Evolutionary conservation across 2,888 invertebrate species (phyloP).

Genomic region (Craniophora ligustri): DNA sequence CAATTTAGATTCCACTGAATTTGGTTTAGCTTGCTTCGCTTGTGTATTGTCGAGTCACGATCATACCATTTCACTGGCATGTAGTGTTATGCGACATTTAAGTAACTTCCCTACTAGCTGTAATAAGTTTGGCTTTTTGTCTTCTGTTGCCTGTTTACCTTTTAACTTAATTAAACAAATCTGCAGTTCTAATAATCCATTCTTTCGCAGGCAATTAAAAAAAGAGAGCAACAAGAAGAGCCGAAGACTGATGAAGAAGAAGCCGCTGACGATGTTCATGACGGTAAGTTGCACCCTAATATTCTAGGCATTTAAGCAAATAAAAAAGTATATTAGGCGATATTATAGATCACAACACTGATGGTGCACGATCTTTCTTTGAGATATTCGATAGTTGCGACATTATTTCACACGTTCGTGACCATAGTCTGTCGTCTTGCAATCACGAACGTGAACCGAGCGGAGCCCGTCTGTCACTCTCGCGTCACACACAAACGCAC

Average conservation of each 20-base stretch:
- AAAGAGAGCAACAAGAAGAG: constrained; percentile 80
- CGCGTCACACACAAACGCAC: constrained; percentile 69
- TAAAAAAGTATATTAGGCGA: constrained; percentile 19
- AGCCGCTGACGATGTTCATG: constrained; percentile 74
- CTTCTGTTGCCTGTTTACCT: constrained; percentile 57
- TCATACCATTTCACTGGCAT: constrained; percentile 69
- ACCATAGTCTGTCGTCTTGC: constrained; percentile 71
- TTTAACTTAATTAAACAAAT: constrained; percentile 45
- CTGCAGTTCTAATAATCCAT: constrained; percentile 38
- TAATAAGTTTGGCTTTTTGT: constrained; percentile 61
- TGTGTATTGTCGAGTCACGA: constrained; percentile 72
- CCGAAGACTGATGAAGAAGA: constrained; percentile 83
- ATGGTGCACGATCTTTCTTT: constrained; percentile 65
- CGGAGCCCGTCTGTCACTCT: constrained; percentile 69
- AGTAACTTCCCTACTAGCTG: constrained; percentile 59
- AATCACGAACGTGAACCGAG: constrained; percentile 73
- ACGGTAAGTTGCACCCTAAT: constrained; percentile 73
- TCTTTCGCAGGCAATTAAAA: constrained; percentile 84
- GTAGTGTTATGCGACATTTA: constrained; percentile 63
- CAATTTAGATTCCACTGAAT: constrained; percentile 81
- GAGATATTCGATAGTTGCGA: constrained; percentile 72
- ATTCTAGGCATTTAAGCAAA: background rate
- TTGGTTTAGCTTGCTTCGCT: constrained; percentile 79
- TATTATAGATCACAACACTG: constrained; percentile 32
- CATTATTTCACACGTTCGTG: constrained; percentile 82